Evolutionary conservation across 2,888 invertebrate species (phyloP).

Genomic region (Apamea anceps): DNA sequence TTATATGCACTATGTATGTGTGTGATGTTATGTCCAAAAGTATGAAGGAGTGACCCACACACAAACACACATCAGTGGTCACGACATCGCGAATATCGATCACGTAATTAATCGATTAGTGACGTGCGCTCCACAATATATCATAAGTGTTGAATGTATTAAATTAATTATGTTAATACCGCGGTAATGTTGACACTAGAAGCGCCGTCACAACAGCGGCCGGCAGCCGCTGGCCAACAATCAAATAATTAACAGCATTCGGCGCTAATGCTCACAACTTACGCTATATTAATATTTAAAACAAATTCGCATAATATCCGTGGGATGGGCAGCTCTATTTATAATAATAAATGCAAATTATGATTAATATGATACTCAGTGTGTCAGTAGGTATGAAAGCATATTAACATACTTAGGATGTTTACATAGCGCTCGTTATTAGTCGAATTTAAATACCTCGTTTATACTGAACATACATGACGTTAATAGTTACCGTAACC

Average conservation of each 20-base stretch:
- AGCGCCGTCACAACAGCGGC: constrained; percentile 29
- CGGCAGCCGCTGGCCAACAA: constrained; percentile 17
- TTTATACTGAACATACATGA: not conserved
- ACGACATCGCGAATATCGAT: constrained; percentile 53
- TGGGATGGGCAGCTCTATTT: constrained; percentile 40
- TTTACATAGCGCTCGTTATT: not conserved
- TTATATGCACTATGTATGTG: not conserved
- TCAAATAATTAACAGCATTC: constrained; percentile 50
- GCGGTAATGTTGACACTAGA: constrained; percentile 45
- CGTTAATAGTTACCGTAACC: constrained; percentile 10
- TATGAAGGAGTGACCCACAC: not conserved
- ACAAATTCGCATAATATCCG: constrained; percentile 47
- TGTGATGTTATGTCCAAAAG: constrained; percentile 14
- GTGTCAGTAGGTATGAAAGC: constrained; percentile 33
- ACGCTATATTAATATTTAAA: constrained; percentile 56
- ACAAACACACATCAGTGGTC: not conserved
- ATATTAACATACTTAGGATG: constrained; percentile 4
- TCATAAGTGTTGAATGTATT: constrained; percentile 59
- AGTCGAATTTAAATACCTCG: not conserved
- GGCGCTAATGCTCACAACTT: constrained; percentile 45
- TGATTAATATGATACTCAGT: constrained; percentile 41
- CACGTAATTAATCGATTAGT: constrained; percentile 48
- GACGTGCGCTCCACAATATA: constrained; percentile 44
- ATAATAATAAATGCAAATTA: constrained; percentile 47
- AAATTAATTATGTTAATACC: constrained; percentile 59